Evolutionary conservation across 2,797 vertebrate genomes (phyloP).

Genomic region (Chelon labrosus): DNA sequence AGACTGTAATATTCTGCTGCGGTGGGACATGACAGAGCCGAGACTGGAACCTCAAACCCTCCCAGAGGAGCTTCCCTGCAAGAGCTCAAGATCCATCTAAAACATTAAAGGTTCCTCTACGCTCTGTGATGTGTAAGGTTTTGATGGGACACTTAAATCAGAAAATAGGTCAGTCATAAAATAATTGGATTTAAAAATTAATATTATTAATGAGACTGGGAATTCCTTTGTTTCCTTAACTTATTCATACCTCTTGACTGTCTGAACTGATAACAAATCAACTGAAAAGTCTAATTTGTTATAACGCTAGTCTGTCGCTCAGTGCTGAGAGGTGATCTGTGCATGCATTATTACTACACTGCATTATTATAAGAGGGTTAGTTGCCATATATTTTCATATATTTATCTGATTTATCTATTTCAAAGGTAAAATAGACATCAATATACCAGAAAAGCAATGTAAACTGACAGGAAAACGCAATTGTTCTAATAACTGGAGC

Average conservation of each 20-base stretch:
- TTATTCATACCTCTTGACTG: constrained; percentile 79
- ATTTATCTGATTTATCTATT: constrained; percentile 1
- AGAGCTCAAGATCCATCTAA: constrained; percentile 34
- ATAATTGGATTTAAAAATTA: constrained; percentile 88
- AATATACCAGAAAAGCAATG: background rate
- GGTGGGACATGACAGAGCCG: constrained; percentile 34
- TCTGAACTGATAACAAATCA: constrained; percentile 75
- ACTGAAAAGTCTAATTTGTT: constrained; percentile 71
- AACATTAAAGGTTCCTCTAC: constrained; percentile 40
- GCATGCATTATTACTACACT: constrained; percentile 18
- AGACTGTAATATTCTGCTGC: constrained; percentile 52
- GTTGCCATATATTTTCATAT: background rate
- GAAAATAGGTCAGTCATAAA: constrained; percentile 82
- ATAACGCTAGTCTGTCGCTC: constrained; percentile 53
- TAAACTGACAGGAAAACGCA: background rate
- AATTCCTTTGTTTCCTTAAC: constrained; percentile 81
- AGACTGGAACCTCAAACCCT: constrained; percentile 37
- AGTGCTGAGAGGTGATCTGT: constrained; percentile 39
- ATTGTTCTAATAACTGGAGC: background rate
- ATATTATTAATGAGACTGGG: constrained; percentile 83
- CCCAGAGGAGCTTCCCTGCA: constrained; percentile 38
- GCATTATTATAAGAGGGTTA: constrained; percentile 39
- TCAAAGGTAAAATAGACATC: background rate
- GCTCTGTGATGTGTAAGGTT: constrained; percentile 54
- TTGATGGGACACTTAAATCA: constrained; percentile 75